These are phyloP conservation scores for Heterohyrax brucei DNA, from an alignment of 2,797 vertebrate genomes.

Conservation along the genomic window DNA sequence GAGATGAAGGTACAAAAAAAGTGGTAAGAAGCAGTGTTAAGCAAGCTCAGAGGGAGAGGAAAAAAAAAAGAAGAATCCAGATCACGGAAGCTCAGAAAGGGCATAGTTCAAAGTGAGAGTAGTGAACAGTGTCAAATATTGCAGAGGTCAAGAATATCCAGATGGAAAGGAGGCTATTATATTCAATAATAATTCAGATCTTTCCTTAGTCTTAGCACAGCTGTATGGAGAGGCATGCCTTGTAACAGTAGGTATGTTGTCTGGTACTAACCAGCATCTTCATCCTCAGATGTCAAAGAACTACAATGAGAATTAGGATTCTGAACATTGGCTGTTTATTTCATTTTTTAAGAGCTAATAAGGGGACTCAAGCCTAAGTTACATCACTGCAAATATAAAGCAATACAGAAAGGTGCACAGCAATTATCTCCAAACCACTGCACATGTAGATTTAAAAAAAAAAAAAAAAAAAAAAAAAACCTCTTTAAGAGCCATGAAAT, in stretches of 20 bases:
- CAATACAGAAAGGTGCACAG: constrained; percentile 51
- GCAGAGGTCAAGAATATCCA: not conserved
- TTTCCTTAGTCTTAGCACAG: not conserved
- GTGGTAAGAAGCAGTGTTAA: not conserved
- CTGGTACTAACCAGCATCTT: constrained; percentile 59
- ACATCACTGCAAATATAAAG: constrained; percentile 77
- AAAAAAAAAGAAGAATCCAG: not conserved
- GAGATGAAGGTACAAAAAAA: not conserved
- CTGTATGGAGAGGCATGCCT: not conserved
- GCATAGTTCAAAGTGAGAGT: not conserved
- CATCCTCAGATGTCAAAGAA: constrained; percentile 66
- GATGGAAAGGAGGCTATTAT: not conserved
- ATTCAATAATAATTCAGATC: not conserved
- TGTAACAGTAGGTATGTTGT: not conserved
- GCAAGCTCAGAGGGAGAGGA: not conserved
- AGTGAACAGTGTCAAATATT: not conserved
- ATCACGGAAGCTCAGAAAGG: not conserved
- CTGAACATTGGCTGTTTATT: constrained; percentile 72
- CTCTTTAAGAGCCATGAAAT: constrained; percentile 35
- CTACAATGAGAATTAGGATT: constrained; percentile 43
- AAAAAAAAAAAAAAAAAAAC: constrained; percentile 18
- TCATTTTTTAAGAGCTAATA: constrained; percentile 65
- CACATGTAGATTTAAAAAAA: constrained; percentile 28
- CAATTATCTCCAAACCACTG: constrained; percentile 67
- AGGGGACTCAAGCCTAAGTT: constrained; percentile 58